A percentile compares a stretch with the other conserved stretches of the same genome.
phyloP scores from a whole-genome alignment of 2,113 vertebrate species.

The crab-eating macaque (Macaca fascicularis) region DNA sequence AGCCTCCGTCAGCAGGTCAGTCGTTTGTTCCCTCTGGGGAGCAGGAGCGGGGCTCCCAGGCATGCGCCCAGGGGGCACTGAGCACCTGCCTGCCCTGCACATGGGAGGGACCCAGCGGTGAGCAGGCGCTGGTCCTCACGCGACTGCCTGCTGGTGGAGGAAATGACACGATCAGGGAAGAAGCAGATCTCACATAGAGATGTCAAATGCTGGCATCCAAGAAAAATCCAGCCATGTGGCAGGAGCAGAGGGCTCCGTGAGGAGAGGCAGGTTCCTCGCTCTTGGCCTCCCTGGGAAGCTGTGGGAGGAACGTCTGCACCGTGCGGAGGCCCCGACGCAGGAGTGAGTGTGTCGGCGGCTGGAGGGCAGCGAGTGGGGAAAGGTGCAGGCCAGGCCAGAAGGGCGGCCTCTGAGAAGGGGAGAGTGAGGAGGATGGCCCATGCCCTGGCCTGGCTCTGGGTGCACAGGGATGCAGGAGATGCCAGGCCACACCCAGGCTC shows the following conservation, averaged over 20 bases:
- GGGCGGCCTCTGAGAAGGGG: neutral
- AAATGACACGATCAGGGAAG: accelerated
- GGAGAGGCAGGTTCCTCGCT: accelerated
- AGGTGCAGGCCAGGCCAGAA: neutral
- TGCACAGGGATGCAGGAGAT: neutral
- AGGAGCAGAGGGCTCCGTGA: accelerated
- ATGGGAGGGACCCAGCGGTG: accelerated
- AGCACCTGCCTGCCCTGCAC: neutral
- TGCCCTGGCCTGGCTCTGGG: accelerated
- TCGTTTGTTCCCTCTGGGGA: accelerated
- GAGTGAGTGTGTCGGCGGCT: neutral
- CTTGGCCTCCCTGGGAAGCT: too few relatives aligned
- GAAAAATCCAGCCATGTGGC: accelerated
- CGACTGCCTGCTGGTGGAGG: neutral
- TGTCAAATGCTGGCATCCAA: accelerated
- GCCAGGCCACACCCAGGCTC: accelerated
- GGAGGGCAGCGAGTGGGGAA: accelerated
- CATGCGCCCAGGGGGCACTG: accelerated
- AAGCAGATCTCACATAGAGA: accelerated
- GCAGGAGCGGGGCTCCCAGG: neutral
- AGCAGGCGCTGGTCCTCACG: accelerated
- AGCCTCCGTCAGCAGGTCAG: neutral
- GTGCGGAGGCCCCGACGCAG: neutral
- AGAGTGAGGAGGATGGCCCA: accelerated
- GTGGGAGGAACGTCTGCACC: accelerated